A percentile compares a stretch with the other conserved stretches of the same genome.
Evolutionary conservation across 1,140 invertebrate genomes (phyloP).

Genomic region (Drosophila arizonae): DNA sequence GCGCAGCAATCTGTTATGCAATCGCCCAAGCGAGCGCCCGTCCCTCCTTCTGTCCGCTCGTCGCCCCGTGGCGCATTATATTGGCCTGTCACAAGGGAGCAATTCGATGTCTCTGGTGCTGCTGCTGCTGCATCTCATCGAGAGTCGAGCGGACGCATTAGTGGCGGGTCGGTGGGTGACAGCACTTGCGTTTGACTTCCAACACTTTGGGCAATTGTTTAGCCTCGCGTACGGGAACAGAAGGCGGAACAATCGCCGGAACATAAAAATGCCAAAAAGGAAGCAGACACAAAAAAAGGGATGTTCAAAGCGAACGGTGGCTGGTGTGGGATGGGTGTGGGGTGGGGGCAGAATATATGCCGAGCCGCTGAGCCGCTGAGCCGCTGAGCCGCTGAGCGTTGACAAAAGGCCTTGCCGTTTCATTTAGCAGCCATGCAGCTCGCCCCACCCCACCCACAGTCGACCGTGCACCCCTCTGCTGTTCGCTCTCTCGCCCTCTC

Average conservation of each 20-base stretch:
- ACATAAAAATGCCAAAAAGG: constrained; percentile 74
- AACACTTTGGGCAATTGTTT: constrained; percentile 81
- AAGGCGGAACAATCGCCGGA: constrained; percentile 82
- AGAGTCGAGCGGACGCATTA: constrained; percentile 67
- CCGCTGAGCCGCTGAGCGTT: constrained; percentile 53
- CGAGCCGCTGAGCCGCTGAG: constrained; percentile 25
- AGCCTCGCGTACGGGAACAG: constrained; percentile 69
- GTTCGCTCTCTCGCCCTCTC: not conserved
- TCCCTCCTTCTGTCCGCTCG: constrained; percentile 8
- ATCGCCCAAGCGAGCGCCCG: constrained; percentile 48
- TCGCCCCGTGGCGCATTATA: constrained; percentile 81
- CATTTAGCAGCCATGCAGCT: constrained; percentile 72
- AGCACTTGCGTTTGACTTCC: constrained; percentile 79
- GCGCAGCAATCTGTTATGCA: constrained; percentile 82
- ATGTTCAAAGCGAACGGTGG: constrained; percentile 31
- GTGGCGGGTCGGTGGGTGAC: constrained; percentile 65
- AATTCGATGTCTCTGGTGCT: constrained; percentile 72
- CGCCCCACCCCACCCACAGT: constrained; percentile 13
- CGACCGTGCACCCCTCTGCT: constrained; percentile 28
- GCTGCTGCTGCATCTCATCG: constrained; percentile 39
- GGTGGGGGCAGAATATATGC: not conserved
- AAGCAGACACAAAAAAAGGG: constrained; percentile 39
- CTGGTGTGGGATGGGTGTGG: not conserved
- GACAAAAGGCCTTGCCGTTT: constrained; percentile 80
- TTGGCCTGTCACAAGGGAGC: constrained; percentile 83